Evolutionary conservation across 2,113 vertebrate species (phyloP), one percentile per base, ranked within the genome.

Genomic region (Paedocypris sp.): DNA sequence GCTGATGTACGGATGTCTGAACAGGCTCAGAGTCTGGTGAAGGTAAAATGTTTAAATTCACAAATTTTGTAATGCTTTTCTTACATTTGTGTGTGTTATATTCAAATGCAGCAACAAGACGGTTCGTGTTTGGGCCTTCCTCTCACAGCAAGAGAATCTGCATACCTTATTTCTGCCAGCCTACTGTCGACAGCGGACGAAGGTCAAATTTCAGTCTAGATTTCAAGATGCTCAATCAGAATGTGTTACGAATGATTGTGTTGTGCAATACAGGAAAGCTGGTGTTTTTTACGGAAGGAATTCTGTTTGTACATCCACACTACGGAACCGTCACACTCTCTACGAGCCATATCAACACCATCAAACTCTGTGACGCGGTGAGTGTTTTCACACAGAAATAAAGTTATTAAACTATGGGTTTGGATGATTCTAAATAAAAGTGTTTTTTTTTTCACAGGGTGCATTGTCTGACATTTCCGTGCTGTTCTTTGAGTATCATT

Each of bases 1-100:
- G 80, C 82, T 67, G 91, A 97, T 76, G 83, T 92, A 61, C 93
- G 90, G 70, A 77, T 89, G 1, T 92, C 89, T 47, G 92, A 97
- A 62, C 87, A 87, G 72, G 89, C 88, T 8, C 86, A 91, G 29
- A 80, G 75, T 36, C 60, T 85, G 8, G 51, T 84, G n/a, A 90
- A 80, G 85, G 90, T 89, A 64, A 59, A 73, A 51, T 22, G 20
- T 42, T 36, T 36, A 2, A 51, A 6, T 19, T 5, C 12, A 13
- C 1, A 16, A 10, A 11, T 25, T 42, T 22, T 38, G 4, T 36
- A 22, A 12, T 53, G 31, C 19, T 29, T 7, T 48, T n/a, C n/a
- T n/a, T 6, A 28, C 2, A 13, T 4, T 1, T 70, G 18, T 71
- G 46, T 74, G 3, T 58, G 29, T 62, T n/a, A n/a, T n/a, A n/a